Conservation (phyloP, 2,888 invertebrate genomes). For the Deilephila porcellus region DNA sequence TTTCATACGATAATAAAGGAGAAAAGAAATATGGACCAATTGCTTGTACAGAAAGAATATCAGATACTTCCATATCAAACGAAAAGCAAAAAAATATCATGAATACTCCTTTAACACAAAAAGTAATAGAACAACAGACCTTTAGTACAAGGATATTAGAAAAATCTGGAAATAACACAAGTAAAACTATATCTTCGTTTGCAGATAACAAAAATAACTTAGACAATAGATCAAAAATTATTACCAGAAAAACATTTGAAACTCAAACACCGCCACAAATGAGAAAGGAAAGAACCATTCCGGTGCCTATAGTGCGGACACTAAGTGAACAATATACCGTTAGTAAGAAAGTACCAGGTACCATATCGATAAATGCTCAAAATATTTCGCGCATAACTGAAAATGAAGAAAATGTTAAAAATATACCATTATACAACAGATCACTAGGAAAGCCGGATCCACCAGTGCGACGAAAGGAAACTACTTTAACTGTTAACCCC, state of each 20-base stretch:
- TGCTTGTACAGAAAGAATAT: background rate
- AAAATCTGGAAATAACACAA: background rate
- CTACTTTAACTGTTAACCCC: background rate
- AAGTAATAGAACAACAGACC: background rate
- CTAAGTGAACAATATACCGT: background rate
- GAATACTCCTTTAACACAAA: background rate
- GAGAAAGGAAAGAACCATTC: background rate
- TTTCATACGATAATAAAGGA: background rate
- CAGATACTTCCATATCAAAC: background rate
- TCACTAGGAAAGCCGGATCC: background rate
- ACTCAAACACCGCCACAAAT: background rate
- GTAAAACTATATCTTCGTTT: background rate
- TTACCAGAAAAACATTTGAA: slow-evolving; percentile 1
- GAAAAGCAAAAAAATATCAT: background rate
- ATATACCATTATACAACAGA: background rate
- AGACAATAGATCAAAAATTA: background rate
- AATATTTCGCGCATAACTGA: too few species aligned
- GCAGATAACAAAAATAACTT: background rate
- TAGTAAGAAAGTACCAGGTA: background rate
- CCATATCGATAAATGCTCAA: background rate
- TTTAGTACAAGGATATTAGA: background rate
- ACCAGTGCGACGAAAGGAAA: background rate
- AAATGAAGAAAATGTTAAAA: background rate
- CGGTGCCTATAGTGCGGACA: background rate
- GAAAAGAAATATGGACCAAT: background rate